Conservation (phyloP, 2,797 vertebrate genomes). For the Cottoperca gobio region DNA sequence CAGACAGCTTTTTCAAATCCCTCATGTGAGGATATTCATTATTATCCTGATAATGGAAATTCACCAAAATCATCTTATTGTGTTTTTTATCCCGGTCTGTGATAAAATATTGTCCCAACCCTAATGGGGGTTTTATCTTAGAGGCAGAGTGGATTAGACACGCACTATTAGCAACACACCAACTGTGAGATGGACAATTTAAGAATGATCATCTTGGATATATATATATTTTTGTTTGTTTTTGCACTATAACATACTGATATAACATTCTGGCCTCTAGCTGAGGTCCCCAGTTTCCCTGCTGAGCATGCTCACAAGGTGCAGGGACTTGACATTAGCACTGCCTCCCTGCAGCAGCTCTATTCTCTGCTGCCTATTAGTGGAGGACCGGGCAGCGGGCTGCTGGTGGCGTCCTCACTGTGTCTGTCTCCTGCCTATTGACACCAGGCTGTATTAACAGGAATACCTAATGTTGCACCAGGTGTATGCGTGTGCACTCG, state of each 20-base stretch:
- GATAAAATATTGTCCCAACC: too few species aligned
- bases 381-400: constrained; percentile 7
- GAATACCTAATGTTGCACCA: constrained; percentile 1
- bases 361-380: constrained; percentile 46
- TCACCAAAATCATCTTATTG: too few species aligned
- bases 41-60: too few species aligned
- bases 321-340: constrained; percentile 9
- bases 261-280: not conserved
- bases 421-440: constrained; percentile 29
- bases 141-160: constrained; percentile 2
- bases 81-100: too few species aligned
- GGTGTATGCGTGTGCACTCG: not conserved
- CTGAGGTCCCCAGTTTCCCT: constrained; percentile 3
- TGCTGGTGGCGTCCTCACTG: constrained; percentile 27
- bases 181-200: not conserved
- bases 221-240: too few species aligned
- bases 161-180: not conserved
- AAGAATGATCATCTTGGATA: too few species aligned
- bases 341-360: constrained; percentile 35
- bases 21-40: too few species aligned
- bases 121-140: too few species aligned
- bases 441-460: constrained; percentile 17
- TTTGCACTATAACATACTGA: not conserved
- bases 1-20: too few species aligned
- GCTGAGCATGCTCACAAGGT: not conserved